phyloP scores from a whole-genome alignment of 2,797 vertebrate species.

The Takifugu rubripes region DNA sequence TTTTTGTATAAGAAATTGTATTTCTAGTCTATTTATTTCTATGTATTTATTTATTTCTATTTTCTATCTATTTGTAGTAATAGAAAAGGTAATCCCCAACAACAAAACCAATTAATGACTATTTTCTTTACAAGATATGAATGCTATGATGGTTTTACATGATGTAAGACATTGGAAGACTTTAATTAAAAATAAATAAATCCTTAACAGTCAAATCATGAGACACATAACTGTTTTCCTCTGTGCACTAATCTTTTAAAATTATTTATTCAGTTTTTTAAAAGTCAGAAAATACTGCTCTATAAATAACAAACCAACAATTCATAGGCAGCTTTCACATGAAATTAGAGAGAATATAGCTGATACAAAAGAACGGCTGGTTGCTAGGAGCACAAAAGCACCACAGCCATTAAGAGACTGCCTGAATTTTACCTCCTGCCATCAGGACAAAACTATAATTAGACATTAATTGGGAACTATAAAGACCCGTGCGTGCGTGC shows the following conservation, averaged over 20 bases:
- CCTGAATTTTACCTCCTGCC: constrained; percentile 86
- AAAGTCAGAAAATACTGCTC: constrained; percentile 77
- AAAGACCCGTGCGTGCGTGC: constrained; percentile 40
- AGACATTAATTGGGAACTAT: constrained; percentile 87
- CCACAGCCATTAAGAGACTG: constrained; percentile 81
- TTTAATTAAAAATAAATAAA: no score
- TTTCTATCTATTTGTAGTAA: not conserved
- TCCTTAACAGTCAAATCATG: constrained; percentile 8
- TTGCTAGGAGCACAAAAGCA: constrained; percentile 88
- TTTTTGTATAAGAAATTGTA: no score
- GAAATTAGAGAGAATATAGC: constrained; percentile 66
- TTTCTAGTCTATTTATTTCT: no score
- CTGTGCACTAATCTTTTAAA: constrained; percentile 77
- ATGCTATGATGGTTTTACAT: not conserved
- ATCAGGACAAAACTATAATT: constrained; percentile 90
- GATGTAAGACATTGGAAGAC: no score
- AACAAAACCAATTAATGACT: no score
- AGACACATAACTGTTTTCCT: constrained; percentile 11
- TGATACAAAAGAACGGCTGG: constrained; percentile 73
- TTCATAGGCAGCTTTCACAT: constrained; percentile 80
- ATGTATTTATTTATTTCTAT: no score
- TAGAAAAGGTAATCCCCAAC: not conserved
- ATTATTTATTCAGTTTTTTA: constrained; percentile 83
- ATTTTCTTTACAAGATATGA: no score
- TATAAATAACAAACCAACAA: constrained; percentile 84